Conservation (phyloP, 2,888 invertebrate genomes). For the Drosophila affinis region DNA sequence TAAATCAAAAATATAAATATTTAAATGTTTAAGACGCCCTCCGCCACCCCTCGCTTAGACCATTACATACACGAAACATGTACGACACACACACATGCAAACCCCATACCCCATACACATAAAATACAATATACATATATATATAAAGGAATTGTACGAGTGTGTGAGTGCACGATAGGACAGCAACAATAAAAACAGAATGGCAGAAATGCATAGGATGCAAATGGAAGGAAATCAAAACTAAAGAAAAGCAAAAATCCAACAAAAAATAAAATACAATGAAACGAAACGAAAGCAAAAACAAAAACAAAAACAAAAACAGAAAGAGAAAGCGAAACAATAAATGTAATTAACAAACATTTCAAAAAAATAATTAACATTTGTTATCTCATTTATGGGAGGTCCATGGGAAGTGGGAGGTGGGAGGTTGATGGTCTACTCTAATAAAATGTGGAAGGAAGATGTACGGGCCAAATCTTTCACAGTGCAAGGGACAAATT, state of each 20-base stretch:
- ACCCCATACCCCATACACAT: constrained; percentile 1
- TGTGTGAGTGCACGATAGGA: constrained; percentile 7
- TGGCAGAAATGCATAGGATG: constrained; percentile 13
- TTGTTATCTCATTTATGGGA: constrained; percentile 5
- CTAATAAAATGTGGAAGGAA: background rate
- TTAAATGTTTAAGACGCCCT: constrained; percentile 30
- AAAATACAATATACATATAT: background rate
- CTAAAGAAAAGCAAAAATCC: constrained; percentile 27
- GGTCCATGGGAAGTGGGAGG: background rate
- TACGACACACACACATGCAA: constrained; percentile 9
- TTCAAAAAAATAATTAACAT: constrained; percentile 29
- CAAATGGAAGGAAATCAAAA: constrained; percentile 33
- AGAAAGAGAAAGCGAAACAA: constrained; percentile 37
- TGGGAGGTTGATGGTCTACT: background rate
- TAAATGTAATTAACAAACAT: constrained; percentile 44
- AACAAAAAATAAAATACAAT: constrained; percentile 8
- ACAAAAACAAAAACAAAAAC: constrained; percentile 13
- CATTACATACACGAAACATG: background rate
- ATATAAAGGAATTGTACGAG: background rate
- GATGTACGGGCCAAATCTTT: background rate
- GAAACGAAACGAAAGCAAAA: constrained; percentile 45
- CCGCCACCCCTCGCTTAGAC: constrained; percentile 28
- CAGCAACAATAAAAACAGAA: constrained; percentile 14
- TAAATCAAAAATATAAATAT: constrained; percentile 39
- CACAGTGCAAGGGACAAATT: no score